These are phyloP conservation scores for Capitella teleta DNA, from an alignment of 1,140 invertebrate species.

Conservation along the genomic window DNA sequence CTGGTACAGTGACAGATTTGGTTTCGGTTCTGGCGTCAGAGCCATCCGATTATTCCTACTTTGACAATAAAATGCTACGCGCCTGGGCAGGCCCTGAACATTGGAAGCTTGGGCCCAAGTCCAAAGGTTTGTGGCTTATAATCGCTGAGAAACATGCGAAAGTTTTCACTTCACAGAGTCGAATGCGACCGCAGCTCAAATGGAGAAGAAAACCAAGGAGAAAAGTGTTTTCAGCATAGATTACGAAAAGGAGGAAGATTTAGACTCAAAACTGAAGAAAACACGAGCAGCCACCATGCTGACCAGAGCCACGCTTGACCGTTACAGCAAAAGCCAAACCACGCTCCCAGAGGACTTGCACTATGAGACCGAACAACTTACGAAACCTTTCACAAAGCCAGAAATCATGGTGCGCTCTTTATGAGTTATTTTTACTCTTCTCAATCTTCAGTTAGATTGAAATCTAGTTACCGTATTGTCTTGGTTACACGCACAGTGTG, in stretches of 20 bases:
- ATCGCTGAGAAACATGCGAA: no score
- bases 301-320: constrained; percentile 34
- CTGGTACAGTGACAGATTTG: constrained; percentile 28
- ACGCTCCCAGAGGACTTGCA: constrained; percentile 43
- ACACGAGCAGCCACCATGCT: constrained; percentile 32
- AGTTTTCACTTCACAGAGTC: no score
- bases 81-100: constrained; percentile 66
- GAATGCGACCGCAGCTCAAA: constrained; percentile 9
- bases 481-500: neutral
- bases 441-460: no score
- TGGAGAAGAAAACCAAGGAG: constrained; percentile 16
- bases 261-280: constrained; percentile 26
- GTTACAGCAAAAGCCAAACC: constrained; percentile 34
- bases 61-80: constrained; percentile 47
- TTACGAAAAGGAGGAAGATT: constrained; percentile 27
- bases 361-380: constrained; percentile 38
- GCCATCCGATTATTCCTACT: constrained; percentile 59
- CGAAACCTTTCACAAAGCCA: constrained; percentile 29
- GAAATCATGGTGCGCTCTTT: constrained; percentile 22
- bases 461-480: no score
- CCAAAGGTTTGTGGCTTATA: no score
- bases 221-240: constrained; percentile 27
- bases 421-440: neutral
- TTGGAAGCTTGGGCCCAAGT: constrained; percentile 47
- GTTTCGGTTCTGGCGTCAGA: constrained; percentile 32